A percentile compares a stretch with the other conserved stretches of the same genome.
Conservation (phyloP, 1,140 invertebrate species). For the Drosophila neocordata region DNA sequence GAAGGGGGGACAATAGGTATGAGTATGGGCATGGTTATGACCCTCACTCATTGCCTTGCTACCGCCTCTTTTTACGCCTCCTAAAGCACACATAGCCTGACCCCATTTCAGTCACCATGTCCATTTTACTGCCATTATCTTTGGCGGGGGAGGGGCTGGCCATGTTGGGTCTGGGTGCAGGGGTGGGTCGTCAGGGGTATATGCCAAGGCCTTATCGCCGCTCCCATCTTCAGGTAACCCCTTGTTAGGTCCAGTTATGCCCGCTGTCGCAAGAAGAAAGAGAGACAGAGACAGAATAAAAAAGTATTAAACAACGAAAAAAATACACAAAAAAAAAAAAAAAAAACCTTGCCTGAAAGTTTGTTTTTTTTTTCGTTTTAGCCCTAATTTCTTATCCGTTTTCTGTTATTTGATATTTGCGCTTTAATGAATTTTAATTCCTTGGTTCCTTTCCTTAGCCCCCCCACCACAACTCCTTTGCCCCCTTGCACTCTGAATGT, state of each 20-base stretch:
- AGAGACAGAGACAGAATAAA: no score
- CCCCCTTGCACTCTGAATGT: slow-evolving; percentile 8
- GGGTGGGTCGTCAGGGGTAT: background rate
- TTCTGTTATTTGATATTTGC: slow-evolving; percentile 60
- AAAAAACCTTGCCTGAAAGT: slow-evolving; percentile 6
- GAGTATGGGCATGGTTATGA: background rate
- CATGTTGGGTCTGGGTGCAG: background rate
- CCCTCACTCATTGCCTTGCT: background rate
- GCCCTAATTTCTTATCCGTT: slow-evolving; percentile 42
- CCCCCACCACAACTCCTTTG: background rate
- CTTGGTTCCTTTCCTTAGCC: background rate
- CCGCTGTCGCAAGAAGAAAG: slow-evolving; percentile 8
- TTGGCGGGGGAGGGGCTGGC: background rate
- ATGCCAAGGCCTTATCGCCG: slow-evolving; percentile 43
- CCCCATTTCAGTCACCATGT: slow-evolving; percentile 16
- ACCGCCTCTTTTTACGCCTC: background rate
- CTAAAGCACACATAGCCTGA: background rate
- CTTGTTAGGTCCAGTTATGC: slow-evolving; percentile 34
- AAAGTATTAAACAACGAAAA: background rate
- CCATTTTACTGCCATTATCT: slow-evolving; percentile 36
- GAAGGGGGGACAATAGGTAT: background rate
- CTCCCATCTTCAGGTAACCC: slow-evolving; percentile 56
- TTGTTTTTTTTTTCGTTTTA: background rate
- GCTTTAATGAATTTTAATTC: slow-evolving; percentile 67
- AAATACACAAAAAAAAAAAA: background rate